These are phyloP conservation scores for Oreocharis arfaki DNA, from an alignment of 2,113 vertebrate genomes.

Conservation along the genomic window DNA sequence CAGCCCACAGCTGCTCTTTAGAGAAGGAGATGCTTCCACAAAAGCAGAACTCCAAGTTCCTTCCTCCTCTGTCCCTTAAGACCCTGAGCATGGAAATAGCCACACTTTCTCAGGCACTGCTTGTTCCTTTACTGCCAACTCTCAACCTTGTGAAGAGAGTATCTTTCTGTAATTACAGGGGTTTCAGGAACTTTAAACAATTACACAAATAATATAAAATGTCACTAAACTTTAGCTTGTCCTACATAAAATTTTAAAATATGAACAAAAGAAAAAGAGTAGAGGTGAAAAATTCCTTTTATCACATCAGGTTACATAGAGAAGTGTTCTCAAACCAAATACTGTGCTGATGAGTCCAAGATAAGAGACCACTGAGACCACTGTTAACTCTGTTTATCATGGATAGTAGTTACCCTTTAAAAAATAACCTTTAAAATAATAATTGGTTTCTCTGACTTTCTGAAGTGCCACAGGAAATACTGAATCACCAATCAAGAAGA, in stretches of 20 bases:
- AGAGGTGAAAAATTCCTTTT: not conserved
- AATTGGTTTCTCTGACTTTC: not conserved
- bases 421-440: not conserved
- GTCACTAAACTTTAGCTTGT: not conserved
- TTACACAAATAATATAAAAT: not conserved
- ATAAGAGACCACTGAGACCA: not conserved
- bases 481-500: not conserved
- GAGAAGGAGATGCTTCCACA: not conserved
- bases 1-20: not conserved
- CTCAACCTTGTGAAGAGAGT: not conserved
- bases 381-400: not conserved
- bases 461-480: not conserved
- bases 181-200: not conserved
- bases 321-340: not conserved
- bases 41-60: not conserved
- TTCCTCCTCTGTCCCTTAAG: too few relatives aligned
- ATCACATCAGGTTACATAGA: not conserved
- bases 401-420: not conserved
- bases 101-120: not conserved
- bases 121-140: not conserved
- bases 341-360: not conserved
- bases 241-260: not conserved
- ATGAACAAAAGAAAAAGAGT: not conserved
- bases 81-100: not conserved
- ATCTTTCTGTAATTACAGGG: not conserved